A percentile compares a stretch with the other conserved stretches of the same genome.
Conservation (phyloP, 2,888 invertebrate species). For the Leptopilina drosophilae region DNA sequence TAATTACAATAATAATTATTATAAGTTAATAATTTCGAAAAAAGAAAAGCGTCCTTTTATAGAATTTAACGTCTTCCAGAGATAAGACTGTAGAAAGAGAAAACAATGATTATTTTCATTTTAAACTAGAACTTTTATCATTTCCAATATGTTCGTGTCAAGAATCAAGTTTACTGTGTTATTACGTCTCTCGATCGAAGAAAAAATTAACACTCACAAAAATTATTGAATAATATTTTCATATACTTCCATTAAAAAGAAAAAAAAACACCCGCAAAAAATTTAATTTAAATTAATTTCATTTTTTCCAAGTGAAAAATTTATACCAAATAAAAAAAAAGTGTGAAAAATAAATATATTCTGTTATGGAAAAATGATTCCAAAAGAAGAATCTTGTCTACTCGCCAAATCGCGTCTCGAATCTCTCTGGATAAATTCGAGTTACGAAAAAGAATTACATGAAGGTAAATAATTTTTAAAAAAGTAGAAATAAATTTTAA, state of each 20-base stretch:
- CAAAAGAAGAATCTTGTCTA: conserved; percentile 60
- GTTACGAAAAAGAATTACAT: conserved; percentile 40
- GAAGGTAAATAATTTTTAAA: background rate
- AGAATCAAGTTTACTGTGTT: conserved; percentile 3
- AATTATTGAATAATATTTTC: too few species aligned
- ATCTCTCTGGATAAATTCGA: conserved; percentile 48
- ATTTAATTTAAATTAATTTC: background rate
- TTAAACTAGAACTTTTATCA: conserved; percentile 28
- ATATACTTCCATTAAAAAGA: background rate
- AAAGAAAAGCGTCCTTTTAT: background rate
- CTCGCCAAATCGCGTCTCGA: conserved; percentile 49
- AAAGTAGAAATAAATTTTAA: background rate
- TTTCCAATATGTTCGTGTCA: conserved; percentile 4
- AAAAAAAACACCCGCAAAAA: background rate
- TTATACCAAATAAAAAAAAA: background rate
- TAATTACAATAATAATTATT: background rate
- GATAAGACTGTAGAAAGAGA: conserved; percentile 27
- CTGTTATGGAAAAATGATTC: conserved; percentile 56
- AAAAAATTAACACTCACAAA: background rate
- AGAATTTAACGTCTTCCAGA: background rate
- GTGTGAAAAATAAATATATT: too few species aligned
- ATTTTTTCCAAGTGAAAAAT: background rate
- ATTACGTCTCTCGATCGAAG: conserved; percentile 27
- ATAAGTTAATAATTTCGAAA: background rate
- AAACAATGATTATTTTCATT: conserved; percentile 38